Evolutionary conservation across 2,113 vertebrate species (phyloP).

Genomic region (Channa maculata): DNA sequence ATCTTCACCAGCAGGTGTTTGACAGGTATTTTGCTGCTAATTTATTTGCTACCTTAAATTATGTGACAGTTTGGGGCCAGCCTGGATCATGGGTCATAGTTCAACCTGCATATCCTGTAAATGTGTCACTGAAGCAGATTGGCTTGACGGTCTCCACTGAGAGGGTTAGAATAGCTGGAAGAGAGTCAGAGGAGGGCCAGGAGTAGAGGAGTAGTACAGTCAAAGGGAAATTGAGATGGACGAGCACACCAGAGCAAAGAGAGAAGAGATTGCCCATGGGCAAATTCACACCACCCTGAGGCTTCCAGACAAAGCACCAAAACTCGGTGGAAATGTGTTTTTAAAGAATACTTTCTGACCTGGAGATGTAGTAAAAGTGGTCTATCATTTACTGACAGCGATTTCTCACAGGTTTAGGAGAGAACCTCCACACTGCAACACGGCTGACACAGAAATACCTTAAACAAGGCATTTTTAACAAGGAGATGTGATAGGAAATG

Average conservation of each 20-base stretch:
- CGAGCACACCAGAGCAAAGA: conserved; percentile 37
- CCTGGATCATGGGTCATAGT: conserved; percentile 59
- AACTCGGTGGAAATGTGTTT: conserved; percentile 41
- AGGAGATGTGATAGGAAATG: neutral
- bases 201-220: conserved; percentile 16
- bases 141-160: conserved; percentile 55
- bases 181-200: conserved; percentile 4
- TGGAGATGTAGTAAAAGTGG: conserved; percentile 26
- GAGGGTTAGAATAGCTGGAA: conserved; percentile 42
- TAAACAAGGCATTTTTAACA: conserved; percentile 35
- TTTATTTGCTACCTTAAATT: conserved; percentile 72
- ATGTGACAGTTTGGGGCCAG: conserved; percentile 54
- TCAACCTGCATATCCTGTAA: conserved; percentile 71
- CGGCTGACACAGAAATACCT: conserved; percentile 7
- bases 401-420: conserved; percentile 39
- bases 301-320: conserved; percentile 52
- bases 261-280: conserved; percentile 45
- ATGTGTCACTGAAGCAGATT: conserved; percentile 69
- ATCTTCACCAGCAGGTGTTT: conserved; percentile 70
- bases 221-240: conserved; percentile 51
- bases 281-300: conserved; percentile 50
- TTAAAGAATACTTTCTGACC: conserved; percentile 43
- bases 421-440: conserved; percentile 15
- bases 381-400: conserved; percentile 18
- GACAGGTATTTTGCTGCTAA: conserved; percentile 75